Percentiles rank a stretch among this genome's conserved stretches.
Conservation (phyloP, 2,797 vertebrate species). For the Taeniopygia guttata region DNA sequence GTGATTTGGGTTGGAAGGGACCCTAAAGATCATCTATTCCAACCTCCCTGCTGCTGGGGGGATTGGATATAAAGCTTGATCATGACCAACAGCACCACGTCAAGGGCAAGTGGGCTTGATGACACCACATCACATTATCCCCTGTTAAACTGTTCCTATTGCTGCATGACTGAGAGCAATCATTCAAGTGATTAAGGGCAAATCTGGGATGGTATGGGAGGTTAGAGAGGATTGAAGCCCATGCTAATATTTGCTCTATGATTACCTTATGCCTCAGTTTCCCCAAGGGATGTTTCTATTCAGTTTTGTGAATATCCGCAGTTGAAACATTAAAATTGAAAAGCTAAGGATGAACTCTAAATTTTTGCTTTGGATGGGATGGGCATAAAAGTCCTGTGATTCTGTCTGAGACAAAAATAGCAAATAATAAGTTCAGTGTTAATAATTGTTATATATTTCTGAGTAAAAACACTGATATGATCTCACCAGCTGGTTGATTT, state of each 20-base stretch:
- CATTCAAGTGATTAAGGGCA: neutral
- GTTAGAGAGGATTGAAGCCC: neutral
- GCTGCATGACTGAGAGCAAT: neutral
- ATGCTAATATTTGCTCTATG: neutral
- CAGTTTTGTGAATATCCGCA: neutral
- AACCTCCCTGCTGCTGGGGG: neutral
- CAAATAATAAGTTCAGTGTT: constrained; percentile 53
- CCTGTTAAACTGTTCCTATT: neutral
- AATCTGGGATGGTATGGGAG: neutral
- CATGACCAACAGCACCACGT: neutral
- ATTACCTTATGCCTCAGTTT: neutral
- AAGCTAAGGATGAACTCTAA: neutral
- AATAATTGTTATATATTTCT: constrained; percentile 70
- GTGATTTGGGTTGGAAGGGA: neutral
- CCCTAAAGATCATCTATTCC: neutral
- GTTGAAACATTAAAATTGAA: neutral
- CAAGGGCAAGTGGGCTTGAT: neutral
- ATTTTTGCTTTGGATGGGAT: neutral
- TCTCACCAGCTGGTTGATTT: constrained; percentile 77
- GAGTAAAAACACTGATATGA: constrained; percentile 45
- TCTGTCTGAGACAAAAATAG: neutral
- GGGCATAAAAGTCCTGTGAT: neutral
- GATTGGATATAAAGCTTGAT: neutral
- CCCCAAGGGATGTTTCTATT: neutral
- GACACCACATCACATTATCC: neutral